Evolutionary conservation across 2,797 vertebrate genomes (phyloP).

Genomic region (Sebastes itinus): DNA sequence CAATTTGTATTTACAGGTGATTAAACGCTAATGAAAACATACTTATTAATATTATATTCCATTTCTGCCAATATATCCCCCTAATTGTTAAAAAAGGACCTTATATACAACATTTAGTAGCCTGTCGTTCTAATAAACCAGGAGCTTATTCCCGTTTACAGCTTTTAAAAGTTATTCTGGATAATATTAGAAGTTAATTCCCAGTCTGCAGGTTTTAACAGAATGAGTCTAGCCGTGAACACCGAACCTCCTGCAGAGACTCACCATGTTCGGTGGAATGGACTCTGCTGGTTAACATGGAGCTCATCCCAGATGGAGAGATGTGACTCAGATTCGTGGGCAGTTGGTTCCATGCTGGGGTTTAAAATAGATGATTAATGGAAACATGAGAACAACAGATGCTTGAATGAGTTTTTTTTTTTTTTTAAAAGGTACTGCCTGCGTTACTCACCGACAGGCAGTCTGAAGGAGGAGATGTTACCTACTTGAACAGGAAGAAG

Average conservation of each 20-base stretch:
- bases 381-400: constrained; percentile 10
- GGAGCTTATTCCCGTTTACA: background rate
- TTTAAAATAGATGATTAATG: constrained; percentile 27
- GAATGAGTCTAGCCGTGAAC: background rate
- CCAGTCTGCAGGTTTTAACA: background rate
- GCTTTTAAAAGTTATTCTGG: background rate
- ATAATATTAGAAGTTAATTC: background rate
- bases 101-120: background rate
- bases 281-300: constrained; percentile 51
- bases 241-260: background rate
- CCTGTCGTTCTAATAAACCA: background rate
- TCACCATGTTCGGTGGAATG: constrained; percentile 54
- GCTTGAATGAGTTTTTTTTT: background rate
- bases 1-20: no score
- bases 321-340: constrained; percentile 49
- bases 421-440: background rate
- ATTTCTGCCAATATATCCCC: no score
- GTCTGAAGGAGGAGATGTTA: constrained; percentile 58
- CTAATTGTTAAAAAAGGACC: background rate
- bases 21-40: no score
- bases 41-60: no score
- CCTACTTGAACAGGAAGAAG: constrained; percentile 4
- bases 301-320: constrained; percentile 55
- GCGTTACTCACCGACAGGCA: constrained; percentile 66
- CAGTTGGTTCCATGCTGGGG: constrained; percentile 63